phyloP scores from a whole-genome alignment of 1,140 invertebrate genomes.

The Diabrotica undecimpunctata region DNA sequence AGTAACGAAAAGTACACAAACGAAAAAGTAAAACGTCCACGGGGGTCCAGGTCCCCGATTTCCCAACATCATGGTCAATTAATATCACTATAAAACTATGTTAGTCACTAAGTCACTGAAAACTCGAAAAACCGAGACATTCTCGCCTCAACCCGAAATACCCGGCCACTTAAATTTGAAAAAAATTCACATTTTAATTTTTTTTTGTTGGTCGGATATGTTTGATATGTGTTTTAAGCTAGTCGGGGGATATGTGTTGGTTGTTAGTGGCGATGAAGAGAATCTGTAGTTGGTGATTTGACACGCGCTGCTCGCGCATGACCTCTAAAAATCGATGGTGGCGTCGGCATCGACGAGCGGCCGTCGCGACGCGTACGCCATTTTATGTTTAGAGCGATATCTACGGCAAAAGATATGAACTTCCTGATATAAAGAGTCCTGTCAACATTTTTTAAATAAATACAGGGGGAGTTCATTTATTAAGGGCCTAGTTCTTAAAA shows the following conservation, averaged over 20 bases:
- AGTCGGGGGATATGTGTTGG: slow-evolving; percentile 15
- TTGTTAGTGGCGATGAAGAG: slow-evolving; percentile 19
- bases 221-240: slow-evolving; percentile 11
- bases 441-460: too few relatives aligned
- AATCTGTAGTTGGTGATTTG: slow-evolving; percentile 37
- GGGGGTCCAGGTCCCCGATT: slow-evolving; percentile 35
- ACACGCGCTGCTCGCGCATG: slow-evolving; percentile 30
- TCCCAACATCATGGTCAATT: slow-evolving; percentile 32
- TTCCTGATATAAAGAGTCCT: background rate
- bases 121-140: background rate
- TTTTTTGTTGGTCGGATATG: background rate
- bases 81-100: slow-evolving; percentile 6
- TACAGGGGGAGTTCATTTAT: too few relatives aligned
- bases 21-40: slow-evolving; percentile 18
- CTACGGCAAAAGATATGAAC: slow-evolving; percentile 18
- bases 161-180: background rate
- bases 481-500: too few relatives aligned
- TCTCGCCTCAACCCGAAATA: background rate
- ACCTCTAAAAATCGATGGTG: slow-evolving; percentile 34
- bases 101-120: slow-evolving; percentile 12
- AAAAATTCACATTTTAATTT: background rate
- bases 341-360: slow-evolving; percentile 25
- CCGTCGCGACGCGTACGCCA: background rate
- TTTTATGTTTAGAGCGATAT: slow-evolving; percentile 19
- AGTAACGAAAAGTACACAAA: slow-evolving; percentile 22